phyloP scores from a whole-genome alignment of 2,888 invertebrate species.

The Eurytoma adleriae region DNA sequence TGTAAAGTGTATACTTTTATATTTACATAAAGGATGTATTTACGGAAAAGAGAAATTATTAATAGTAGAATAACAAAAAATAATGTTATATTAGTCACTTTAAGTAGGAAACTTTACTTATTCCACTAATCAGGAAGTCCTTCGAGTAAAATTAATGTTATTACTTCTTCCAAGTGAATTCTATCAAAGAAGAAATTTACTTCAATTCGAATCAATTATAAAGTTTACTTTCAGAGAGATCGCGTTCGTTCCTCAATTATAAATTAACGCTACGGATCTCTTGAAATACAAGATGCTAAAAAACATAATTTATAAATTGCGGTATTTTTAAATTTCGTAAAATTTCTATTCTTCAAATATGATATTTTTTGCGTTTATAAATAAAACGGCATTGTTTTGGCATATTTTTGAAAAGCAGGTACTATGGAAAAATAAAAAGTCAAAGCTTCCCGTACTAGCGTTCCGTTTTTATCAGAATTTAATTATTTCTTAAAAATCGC shows the following conservation, averaged over 20 bases:
- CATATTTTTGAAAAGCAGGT: too few relatives aligned
- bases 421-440: background rate
- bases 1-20: too few relatives aligned
- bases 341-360: too few relatives aligned
- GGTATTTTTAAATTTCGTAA: too few relatives aligned
- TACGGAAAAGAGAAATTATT: background rate
- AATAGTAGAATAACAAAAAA: background rate
- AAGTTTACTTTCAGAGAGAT: conserved; percentile 45
- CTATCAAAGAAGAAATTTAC: conserved; percentile 50
- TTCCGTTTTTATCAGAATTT: too few relatives aligned
- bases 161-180: conserved; percentile 41
- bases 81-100: conserved; percentile 21
- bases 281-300: too few relatives aligned
- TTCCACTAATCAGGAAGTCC: conserved; percentile 43
- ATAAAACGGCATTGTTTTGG: too few relatives aligned
- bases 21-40: too few relatives aligned
- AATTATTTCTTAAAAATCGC: too few relatives aligned
- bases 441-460: too few relatives aligned
- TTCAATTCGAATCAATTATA: conserved; percentile 48
- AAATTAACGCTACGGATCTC: conserved; percentile 24
- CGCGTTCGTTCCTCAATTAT: conserved; percentile 29
- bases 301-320: too few relatives aligned
- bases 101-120: conserved; percentile 48
- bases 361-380: too few relatives aligned
- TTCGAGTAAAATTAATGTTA: conserved; percentile 51